Base-by-base conservation (phyloP, 1,140 invertebrate species). In the Drosophila simulans region DNA sequence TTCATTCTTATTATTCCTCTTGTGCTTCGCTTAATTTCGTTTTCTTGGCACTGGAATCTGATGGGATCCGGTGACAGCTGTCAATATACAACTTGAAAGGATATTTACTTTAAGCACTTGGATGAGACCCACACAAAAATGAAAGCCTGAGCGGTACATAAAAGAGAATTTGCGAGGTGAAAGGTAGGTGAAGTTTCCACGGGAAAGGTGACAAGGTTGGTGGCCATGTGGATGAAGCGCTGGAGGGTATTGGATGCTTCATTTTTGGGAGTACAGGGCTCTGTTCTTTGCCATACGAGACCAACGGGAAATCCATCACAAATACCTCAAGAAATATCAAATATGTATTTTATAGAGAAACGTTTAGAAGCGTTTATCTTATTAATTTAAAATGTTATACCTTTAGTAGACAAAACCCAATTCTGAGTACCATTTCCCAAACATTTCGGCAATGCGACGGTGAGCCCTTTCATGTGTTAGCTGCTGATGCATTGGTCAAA, bases 81-180 rank as follows among this genome's bases (percentile, higher is more conserved):
- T 86, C 83, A 86, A 88, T 88, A 88, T 55, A 68, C 62, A 88
- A 82, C 51, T 79, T 76, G 55, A 86, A 88, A 88, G 83, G 70
- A 64, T 75, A 65, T 75, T 43, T 45, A 55, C 71, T 54, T 51
- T 10, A 63, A 55, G 71, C 34, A 46, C 62, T 66, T 25, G 17
- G 4, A n/a, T 25, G 13, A 15, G 17, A 22, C 15, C 27, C 5
- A 25, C 15, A 4, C 5, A 39, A 20, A 48, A 22, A 12, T 5
- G 2, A 31, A 10, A 31, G 31, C 7, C 31, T 7, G 1, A 20
- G 60, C 15, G 12, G 8, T 7, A 34, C 35, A 66, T 66, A 22
- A 51, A 66, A 66, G 59, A 5, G 58, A 64, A 63, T 34, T 4
- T 22, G 42, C 42, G 58, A 65, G 58, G 62, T 65, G 42, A 48